These are phyloP conservation scores for Eilema griseolum DNA, from an alignment of 2,888 invertebrate species.

Conservation along the genomic window DNA sequence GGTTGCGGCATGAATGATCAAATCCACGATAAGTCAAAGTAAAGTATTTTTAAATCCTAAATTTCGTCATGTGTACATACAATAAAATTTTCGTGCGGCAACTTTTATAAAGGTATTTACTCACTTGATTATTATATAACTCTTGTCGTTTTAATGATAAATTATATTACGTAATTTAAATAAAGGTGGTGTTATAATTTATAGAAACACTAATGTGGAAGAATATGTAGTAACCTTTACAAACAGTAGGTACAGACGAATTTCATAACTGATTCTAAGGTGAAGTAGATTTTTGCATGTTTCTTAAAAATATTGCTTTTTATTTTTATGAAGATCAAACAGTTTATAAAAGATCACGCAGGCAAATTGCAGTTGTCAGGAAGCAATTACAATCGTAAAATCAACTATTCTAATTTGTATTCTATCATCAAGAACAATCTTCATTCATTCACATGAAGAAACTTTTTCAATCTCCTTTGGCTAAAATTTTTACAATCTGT, in stretches of 20 bases:
- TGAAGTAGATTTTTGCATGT: too few relatives aligned
- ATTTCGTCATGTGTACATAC: constrained; percentile 73
- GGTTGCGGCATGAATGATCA: constrained; percentile 78
- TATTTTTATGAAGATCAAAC: neutral
- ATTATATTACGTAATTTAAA: neutral
- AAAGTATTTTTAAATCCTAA: constrained; percentile 66
- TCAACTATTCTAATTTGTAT: too few relatives aligned
- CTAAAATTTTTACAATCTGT: too few relatives aligned
- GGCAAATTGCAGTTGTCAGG: too few relatives aligned
- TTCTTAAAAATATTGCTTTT: too few relatives aligned
- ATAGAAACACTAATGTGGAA: neutral
- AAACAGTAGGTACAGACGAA: neutral
- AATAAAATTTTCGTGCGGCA: constrained; percentile 67
- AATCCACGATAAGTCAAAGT: constrained; percentile 57
- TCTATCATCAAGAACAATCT: too few relatives aligned
- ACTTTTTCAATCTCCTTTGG: neutral
- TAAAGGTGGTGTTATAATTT: neutral
- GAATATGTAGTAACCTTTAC: too few relatives aligned
- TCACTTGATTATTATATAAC: constrained; percentile 36
- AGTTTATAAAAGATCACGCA: neutral
- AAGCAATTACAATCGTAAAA: too few relatives aligned
- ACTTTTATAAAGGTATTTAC: constrained; percentile 45
- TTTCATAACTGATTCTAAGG: too few relatives aligned
- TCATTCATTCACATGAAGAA: too few relatives aligned
- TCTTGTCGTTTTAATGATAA: neutral